Evolutionary conservation across 1,140 invertebrate genomes (phyloP), one percentile per base, ranked within the genome.

Genomic region (Nixonia krombeini): DNA sequence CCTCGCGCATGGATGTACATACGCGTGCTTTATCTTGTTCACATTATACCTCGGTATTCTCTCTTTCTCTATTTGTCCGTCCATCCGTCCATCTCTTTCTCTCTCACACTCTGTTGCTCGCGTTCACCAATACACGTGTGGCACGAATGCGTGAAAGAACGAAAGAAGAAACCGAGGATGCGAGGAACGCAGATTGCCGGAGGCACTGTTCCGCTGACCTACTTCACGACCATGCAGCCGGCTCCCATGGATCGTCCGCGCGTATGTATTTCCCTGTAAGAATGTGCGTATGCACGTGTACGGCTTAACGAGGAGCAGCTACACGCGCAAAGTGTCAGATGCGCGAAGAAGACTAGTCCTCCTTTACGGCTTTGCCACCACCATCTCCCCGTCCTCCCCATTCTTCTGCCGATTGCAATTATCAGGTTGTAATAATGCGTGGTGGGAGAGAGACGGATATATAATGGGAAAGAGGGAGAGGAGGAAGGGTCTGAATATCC

Each of bases 181-280:
- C 56, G 72, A 80, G 67, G 81, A 81, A 82, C 79, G 77, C 67
- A 76, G 78, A 83, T 81, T 37, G 83, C 83, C 81, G 70, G 69
- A 74, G 80, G 83, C 83, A 58, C 72, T 85, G 83, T 85, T 83
- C 83, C 76, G 79, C 63, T 85, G 82, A 83, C 82, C 82, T 79
- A 85, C 80, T 82, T 58, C 63, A 58, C 53, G 52, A 46, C 8
- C 13, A 46, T 51, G 41, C 51, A 52, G 26, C 25, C 41, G 51
- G 33, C 45, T 67, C 56, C 51, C n/a, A n/a, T n/a, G n/a, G n/a
- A n/a, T n/a, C n/a, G n/a, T n/a, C n/a, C n/a, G n/a, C 51, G 10
- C 56, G 15, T 41, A 23, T 56, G 59, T 51, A 26, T 56, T 29
- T 28, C 23, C 44, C 23, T 38, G 29, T 18, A 47, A 47, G 38